These are phyloP conservation scores for Norana najaformis DNA, from an alignment of 2,888 invertebrate genomes.

Conservation along the genomic window DNA sequence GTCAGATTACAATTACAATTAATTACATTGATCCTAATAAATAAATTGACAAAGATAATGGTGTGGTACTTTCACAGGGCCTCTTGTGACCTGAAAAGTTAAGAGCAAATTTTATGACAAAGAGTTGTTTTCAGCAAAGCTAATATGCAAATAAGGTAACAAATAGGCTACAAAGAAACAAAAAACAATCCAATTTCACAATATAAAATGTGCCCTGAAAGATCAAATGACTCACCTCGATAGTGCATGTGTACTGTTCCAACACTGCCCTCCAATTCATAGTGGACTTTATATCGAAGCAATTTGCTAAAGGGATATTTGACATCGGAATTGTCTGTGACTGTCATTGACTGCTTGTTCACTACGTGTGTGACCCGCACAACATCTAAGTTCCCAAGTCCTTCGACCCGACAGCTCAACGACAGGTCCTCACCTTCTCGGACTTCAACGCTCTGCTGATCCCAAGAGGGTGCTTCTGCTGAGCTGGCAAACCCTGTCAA, in stretches of 20 bases:
- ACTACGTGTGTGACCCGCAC: background rate
- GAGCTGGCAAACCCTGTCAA: background rate
- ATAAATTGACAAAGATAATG: background rate
- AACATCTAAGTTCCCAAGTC: background rate
- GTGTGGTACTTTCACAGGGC: background rate
- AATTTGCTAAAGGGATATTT: background rate
- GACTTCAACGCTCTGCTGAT: background rate
- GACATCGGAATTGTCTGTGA: conserved; percentile 19
- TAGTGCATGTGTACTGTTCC: conserved; percentile 6
- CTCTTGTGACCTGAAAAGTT: background rate
- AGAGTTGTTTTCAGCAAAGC: background rate
- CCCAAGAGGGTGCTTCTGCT: background rate
- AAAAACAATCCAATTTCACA: background rate
- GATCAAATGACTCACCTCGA: background rate
- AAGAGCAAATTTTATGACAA: background rate
- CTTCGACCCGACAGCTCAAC: background rate
- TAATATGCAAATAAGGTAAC: too few relatives aligned
- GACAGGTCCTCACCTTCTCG: background rate
- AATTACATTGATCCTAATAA: background rate
- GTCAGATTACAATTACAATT: too few relatives aligned
- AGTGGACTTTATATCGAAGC: conserved; percentile 9
- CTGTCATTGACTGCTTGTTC: background rate
- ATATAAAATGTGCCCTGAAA: background rate
- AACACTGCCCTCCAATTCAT: background rate
- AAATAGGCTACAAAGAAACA: background rate